Conservation (phyloP, 2,797 vertebrate species). For the Phylloscopus collybita region DNA sequence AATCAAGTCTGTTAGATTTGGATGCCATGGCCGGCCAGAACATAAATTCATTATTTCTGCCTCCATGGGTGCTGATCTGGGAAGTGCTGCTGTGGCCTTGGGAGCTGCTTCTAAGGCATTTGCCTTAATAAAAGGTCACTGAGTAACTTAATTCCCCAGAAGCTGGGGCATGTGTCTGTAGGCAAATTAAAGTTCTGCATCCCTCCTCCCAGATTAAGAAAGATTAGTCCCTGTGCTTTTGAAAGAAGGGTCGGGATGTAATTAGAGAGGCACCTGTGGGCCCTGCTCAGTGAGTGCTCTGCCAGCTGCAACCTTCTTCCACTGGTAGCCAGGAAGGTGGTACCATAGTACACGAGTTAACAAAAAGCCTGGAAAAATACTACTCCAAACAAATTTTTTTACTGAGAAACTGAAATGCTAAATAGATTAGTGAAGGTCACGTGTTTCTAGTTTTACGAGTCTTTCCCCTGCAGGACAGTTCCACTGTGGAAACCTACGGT, state of each 20-base stretch:
- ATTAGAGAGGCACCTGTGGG: neutral
- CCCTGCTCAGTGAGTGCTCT: neutral
- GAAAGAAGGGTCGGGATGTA: fast-evolving
- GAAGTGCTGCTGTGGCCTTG: neutral
- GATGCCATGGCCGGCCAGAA: fast-evolving
- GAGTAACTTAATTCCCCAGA: neutral
- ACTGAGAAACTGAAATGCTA: neutral
- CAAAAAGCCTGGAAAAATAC: neutral
- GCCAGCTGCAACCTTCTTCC: neutral
- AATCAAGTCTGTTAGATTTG: neutral
- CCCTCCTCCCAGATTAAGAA: neutral
- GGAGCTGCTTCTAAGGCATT: neutral
- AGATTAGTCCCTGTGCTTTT: neutral
- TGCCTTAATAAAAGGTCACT: neutral
- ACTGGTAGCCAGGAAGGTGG: fast-evolving
- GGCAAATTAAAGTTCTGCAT: neutral
- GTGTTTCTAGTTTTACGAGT: neutral
- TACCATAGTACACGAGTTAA: fast-evolving
- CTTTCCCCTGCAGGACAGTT: neutral
- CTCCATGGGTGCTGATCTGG: neutral
- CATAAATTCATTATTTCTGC: neutral
- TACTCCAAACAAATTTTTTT: neutral
- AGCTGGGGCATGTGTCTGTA: neutral
- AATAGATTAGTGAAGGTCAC: neutral
- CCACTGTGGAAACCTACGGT: neutral